Conservation (phyloP, 1,140 invertebrate genomes). For the Lamellibrachia luymesi region DNA sequence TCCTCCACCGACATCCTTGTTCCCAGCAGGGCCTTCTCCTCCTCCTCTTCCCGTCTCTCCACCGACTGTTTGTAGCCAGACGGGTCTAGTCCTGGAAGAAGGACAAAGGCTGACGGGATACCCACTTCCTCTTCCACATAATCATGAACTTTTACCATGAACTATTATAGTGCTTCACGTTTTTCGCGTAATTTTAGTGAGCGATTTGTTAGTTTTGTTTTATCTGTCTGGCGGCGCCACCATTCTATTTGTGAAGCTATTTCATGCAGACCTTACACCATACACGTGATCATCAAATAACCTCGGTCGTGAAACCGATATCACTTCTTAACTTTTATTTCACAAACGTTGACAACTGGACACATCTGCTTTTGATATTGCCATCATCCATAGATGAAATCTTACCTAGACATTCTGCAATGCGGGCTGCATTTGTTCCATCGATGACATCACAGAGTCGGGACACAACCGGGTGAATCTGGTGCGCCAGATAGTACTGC, state of each 20-base stretch:
- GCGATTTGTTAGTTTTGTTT: no score
- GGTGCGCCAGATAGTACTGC: slow-evolving; percentile 60
- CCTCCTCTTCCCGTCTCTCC: slow-evolving; percentile 53
- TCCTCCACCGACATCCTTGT: slow-evolving; percentile 65
- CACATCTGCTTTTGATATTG: no score
- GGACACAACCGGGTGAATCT: slow-evolving; percentile 88
- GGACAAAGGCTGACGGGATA: background rate
- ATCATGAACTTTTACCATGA: slow-evolving; percentile 2
- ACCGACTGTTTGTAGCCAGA: slow-evolving; percentile 56
- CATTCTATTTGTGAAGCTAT: no score
- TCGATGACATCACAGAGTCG: slow-evolving; percentile 94
- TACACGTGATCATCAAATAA: background rate
- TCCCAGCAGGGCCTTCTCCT: slow-evolving; percentile 60
- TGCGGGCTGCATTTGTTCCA: slow-evolving; percentile 82
- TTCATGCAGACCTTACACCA: background rate
- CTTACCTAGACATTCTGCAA: slow-evolving; percentile 84
- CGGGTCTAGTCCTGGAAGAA: slow-evolving; percentile 42
- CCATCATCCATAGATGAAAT: background rate
- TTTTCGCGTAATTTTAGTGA: background rate
- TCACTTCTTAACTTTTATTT: background rate
- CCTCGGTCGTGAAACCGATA: background rate
- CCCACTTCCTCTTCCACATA: background rate
- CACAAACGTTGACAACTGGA: background rate
- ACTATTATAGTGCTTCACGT: background rate
- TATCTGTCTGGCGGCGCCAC: no score